phyloP scores from a whole-genome alignment of 2,113 vertebrate species.

The Sinocyclocheilus maitianheensis region DNA sequence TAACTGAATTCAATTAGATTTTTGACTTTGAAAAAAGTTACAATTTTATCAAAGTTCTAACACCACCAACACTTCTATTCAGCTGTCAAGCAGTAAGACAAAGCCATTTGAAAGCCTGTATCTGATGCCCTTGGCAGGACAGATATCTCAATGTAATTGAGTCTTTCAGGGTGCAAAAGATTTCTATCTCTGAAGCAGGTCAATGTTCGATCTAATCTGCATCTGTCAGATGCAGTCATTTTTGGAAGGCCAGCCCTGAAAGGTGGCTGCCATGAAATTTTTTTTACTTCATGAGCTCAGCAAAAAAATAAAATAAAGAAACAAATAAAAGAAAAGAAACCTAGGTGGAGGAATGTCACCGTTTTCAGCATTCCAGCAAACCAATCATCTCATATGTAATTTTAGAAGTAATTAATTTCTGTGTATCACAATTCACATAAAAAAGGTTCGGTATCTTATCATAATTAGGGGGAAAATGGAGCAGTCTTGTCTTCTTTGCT shows the following conservation, averaged over 20 bases:
- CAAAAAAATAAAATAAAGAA: too few relatives aligned
- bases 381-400: neutral
- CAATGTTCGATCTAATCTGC: conserved; percentile 17
- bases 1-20: neutral
- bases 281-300: neutral
- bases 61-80: neutral
- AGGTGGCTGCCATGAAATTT: neutral
- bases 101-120: neutral
- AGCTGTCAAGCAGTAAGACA: conserved; percentile 14
- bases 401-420: neutral
- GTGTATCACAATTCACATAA: neutral
- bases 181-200: conserved; percentile 25
- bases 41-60: neutral
- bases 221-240: conserved; percentile 11
- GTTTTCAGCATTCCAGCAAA: neutral
- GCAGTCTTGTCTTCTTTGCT: neutral
- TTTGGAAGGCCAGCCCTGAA: conserved; percentile 22
- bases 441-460: neutral
- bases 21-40: neutral
- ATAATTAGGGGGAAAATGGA: neutral
- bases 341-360: neutral
- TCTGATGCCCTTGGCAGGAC: conserved; percentile 28
- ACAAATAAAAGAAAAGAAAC: too few relatives aligned
- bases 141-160: neutral
- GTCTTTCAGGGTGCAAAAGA: neutral